Base-by-base conservation (phyloP, 2,797 vertebrate species). In the Etheostoma perlongum region DNA sequence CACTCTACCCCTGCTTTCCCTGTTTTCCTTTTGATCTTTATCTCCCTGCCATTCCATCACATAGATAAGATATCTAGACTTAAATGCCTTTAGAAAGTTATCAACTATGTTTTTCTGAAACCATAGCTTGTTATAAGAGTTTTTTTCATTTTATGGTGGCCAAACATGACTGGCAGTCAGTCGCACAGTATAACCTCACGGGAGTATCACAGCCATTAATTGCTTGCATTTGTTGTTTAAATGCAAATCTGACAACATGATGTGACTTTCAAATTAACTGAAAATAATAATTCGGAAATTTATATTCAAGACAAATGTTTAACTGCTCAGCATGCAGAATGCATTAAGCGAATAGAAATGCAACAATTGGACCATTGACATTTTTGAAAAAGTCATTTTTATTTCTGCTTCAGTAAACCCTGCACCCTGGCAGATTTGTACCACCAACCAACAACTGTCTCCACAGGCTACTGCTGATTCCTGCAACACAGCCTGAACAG, bases 251-350 rank as follows among this genome's bases (percentile, higher is more conserved):
- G 76, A 82, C 72, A 74, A 68, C 78, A 73, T 67, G 68, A 85
- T 75, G 59, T 84, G 86, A 90, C 80, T 87, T 81, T 67, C 74
- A 88, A 83, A 90, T 89, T 36, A 89, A 79, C 61, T 82, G 72
- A 85, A 90, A 85, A 85, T 75, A 76, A 87, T 88, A 42, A 76
- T 86, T 88, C 80, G 59, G 47, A 85, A 79, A 89, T 89, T 84
- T n/a, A 84, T 80, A 87, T 82, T 87, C 78, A 52, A 73, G 77
- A 84, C 74, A 74, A 87, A 81, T 78, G 77, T 77, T 69, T 71
- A 78, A 80, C 85, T 79, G 49, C 69, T 87, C 76, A 40, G 65
- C 60, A 82, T 85, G 67, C 83, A 74, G 30, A 76, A 76, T 67
- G 66, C 79, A 76, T 84, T 73, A 80, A 69, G 44, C 46, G 55